Percentiles rank a stretch among this genome's conserved stretches.
Evolutionary conservation across 1,140 invertebrate genomes (phyloP).

Genomic region (Melitaea cinxia): DNA sequence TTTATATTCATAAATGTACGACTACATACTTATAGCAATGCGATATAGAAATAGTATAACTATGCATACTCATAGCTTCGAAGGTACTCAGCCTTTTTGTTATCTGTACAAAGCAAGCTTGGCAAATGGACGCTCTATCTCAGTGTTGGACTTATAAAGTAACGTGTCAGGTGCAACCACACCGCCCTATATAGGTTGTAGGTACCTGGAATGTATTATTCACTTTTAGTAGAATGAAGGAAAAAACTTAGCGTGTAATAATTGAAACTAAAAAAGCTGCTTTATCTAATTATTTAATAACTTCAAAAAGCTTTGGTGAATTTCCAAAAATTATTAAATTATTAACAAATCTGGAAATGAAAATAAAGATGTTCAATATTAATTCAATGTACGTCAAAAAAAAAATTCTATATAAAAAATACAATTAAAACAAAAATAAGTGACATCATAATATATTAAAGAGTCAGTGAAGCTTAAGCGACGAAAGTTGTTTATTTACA

Average conservation of each 20-base stretch:
- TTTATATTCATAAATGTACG: not conserved
- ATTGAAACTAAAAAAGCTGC: too few relatives aligned
- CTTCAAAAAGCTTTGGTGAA: too few relatives aligned
- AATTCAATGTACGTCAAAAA: too few relatives aligned
- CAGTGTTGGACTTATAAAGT: constrained; percentile 39
- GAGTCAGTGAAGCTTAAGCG: too few relatives aligned
- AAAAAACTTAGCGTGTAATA: not conserved
- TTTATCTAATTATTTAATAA: too few relatives aligned
- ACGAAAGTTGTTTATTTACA: not conserved
- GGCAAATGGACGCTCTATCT: constrained; percentile 32
- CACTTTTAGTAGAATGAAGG: constrained; percentile 25
- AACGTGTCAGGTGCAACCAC: constrained; percentile 65
- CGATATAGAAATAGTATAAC: not conserved
- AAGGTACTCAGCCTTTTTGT: constrained; percentile 12
- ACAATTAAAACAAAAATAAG: too few relatives aligned
- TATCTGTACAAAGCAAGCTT: constrained; percentile 17
- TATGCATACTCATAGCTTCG: not conserved
- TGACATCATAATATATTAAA: too few relatives aligned
- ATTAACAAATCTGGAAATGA: too few relatives aligned
- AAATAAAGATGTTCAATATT: too few relatives aligned
- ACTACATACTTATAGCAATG: not conserved
- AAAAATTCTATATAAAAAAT: not conserved
- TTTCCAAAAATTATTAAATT: too few relatives aligned
- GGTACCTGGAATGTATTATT: constrained; percentile 58
- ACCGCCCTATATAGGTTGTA: constrained; percentile 32